Evolutionary conservation across 2,797 vertebrate species (phyloP).

Genomic region (Dendrocincla fuliginosa): DNA sequence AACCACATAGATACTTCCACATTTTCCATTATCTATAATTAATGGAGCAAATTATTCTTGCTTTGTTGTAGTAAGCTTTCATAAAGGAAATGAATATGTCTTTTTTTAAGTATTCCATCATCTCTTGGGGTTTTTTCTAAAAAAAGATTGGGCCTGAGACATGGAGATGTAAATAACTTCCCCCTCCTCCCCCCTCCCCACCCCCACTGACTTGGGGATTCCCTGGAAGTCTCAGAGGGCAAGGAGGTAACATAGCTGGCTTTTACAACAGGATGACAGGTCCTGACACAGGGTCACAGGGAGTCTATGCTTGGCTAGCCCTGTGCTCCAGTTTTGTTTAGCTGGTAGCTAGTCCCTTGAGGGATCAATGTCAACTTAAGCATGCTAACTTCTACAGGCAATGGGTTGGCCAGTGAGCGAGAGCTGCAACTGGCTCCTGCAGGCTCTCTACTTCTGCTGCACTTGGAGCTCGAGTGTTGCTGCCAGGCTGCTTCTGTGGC

Average conservation of each 20-base stretch:
- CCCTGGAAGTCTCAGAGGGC: constrained; percentile 36
- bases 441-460: background rate
- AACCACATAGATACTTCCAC: background rate
- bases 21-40: constrained; percentile 36
- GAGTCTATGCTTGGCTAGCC: constrained; percentile 52
- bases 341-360: constrained; percentile 32
- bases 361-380: constrained; percentile 39
- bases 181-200: too few relatives aligned
- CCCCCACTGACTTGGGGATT: constrained; percentile 17
- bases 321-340: constrained; percentile 55
- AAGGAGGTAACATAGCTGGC: constrained; percentile 39
- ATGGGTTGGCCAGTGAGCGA: background rate
- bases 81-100: background rate
- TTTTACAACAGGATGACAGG: constrained; percentile 46
- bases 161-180: background rate
- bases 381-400: constrained; percentile 12
- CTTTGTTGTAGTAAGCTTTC: background rate
- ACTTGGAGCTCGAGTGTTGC: background rate
- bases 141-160: background rate
- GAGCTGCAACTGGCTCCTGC: background rate
- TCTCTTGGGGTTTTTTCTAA: background rate
- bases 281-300: constrained; percentile 42
- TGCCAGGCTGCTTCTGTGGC: background rate
- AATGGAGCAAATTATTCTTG: background rate
- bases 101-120: background rate